A percentile compares a stretch with the other conserved stretches of the same genome.
Conservation (phyloP, 1,140 invertebrate species). For the Leptoteleia sp. region DNA sequence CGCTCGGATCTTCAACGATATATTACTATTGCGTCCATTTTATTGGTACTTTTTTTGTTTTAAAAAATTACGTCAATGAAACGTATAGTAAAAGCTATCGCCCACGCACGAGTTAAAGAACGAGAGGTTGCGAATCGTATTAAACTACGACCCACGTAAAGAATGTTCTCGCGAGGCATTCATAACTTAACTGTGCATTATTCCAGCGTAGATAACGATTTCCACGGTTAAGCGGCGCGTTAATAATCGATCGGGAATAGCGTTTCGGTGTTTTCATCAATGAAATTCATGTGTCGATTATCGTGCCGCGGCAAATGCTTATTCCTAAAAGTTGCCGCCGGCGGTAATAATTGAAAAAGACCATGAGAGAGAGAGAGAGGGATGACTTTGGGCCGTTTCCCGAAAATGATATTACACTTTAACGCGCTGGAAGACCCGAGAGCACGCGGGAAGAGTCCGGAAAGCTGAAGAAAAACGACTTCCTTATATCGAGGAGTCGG, state of each 20-base stretch:
- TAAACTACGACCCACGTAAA: constrained; percentile 29
- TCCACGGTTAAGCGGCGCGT: not conserved
- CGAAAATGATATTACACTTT: constrained; percentile 18
- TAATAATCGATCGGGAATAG: constrained; percentile 15
- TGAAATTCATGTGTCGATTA: constrained; percentile 19
- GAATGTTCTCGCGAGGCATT: constrained; percentile 37
- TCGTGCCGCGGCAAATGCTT: not conserved
- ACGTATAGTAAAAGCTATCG: constrained; percentile 11
- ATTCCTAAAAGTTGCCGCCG: not conserved
- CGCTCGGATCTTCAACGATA: too few species aligned
- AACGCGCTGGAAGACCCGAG: constrained; percentile 25
- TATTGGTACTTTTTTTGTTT: not conserved
- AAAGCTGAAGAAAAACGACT: constrained; percentile 48
- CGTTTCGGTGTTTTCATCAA: constrained; percentile 10
- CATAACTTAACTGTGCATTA: constrained; percentile 3
- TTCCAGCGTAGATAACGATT: constrained; percentile 1
- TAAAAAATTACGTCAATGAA: constrained; percentile 6
- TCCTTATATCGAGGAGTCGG: constrained; percentile 50
- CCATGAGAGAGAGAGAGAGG: too few species aligned
- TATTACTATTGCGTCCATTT: too few species aligned
- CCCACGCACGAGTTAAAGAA: constrained; percentile 14
- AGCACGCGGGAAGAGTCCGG: constrained; percentile 20
- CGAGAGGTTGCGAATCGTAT: constrained; percentile 18
- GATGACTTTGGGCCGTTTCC: not conserved
- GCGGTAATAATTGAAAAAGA: not conserved